Conservation (phyloP, 2,113 vertebrate genomes). For the Sceloporus undulatus region DNA sequence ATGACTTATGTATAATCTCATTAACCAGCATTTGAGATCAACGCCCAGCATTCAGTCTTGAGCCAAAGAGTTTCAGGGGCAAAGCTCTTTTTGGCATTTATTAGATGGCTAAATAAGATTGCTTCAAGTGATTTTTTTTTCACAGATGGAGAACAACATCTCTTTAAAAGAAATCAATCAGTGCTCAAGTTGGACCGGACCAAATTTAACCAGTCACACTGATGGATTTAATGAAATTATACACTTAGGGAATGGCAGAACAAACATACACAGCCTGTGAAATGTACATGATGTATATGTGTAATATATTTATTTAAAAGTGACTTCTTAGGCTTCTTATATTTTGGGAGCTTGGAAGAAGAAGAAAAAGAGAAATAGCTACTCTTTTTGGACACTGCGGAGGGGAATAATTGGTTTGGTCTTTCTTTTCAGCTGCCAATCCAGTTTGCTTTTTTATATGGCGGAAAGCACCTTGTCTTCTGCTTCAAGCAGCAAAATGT, state of each 20-base stretch:
- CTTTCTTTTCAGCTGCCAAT: too few species aligned
- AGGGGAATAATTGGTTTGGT: too few species aligned
- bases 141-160: constrained; percentile 22
- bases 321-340: neutral
- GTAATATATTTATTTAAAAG: neutral
- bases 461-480: too few species aligned
- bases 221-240: accelerated
- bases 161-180: neutral
- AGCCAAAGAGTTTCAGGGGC: constrained; percentile 56
- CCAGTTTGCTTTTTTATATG: too few species aligned
- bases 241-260: neutral
- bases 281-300: neutral
- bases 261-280: neutral
- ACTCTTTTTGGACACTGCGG: neutral
- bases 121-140: constrained; percentile 33
- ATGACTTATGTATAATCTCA: constrained; percentile 73
- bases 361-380: neutral
- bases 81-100: constrained; percentile 1
- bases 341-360: neutral
- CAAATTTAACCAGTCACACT: neutral
- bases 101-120: constrained; percentile 20
- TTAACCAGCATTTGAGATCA: constrained; percentile 69
- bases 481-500: too few species aligned
- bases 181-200: neutral
- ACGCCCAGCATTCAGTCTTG: constrained; percentile 39